Evolutionary conservation across 2,888 invertebrate species (phyloP), one percentile per base, ranked within the genome.

Genomic region (Dichetophora obliterata): DNA sequence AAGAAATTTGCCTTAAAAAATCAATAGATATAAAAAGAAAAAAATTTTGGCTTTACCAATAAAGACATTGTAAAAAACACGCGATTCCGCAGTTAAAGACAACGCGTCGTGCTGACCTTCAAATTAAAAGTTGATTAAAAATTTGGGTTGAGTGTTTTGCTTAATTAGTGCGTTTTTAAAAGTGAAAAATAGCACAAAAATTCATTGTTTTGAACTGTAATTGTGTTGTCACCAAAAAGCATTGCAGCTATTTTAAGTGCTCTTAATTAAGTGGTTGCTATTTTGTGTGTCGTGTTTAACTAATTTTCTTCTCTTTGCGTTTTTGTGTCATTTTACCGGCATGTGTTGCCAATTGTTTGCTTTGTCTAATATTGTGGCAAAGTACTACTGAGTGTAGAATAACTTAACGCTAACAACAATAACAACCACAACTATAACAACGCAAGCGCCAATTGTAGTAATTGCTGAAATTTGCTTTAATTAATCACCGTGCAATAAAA

Each of bases 401-500:
- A 43, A 50, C 27, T 16, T 22, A 19, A 22, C 9, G 31, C 31
- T 2, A 24, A 31, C 31, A 59, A 19, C 24, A 9, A 16, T 69
- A 77, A 73, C 61, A 76, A 77, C 54, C 79, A 77, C 73, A 63
- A 59, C 34, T 61, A 78, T 50, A 70, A 37, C 71, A 66, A 43
- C 43, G 76, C 78, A 27, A 75, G 43, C 43, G 8, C 66, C 43
- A 77, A 34, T 52, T 80, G 80, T 70, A 78, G 52, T 75, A 71
- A 66, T 77, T 70, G 75, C 24, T 74, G 61, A 80, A 78, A 68
- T 75, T 72, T 57, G 75, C 66, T 75, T 75, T 68, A 68, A 75
- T 75, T 75, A 68, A 68, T 66, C 68, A 57, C 31, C 57, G 66
- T 75, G 57, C 57, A 59, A 68, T 22, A 54, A 54, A 22, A 37